Base-by-base conservation (phyloP, 2,888 invertebrate species). In the Drosophila tanythrix region DNA sequence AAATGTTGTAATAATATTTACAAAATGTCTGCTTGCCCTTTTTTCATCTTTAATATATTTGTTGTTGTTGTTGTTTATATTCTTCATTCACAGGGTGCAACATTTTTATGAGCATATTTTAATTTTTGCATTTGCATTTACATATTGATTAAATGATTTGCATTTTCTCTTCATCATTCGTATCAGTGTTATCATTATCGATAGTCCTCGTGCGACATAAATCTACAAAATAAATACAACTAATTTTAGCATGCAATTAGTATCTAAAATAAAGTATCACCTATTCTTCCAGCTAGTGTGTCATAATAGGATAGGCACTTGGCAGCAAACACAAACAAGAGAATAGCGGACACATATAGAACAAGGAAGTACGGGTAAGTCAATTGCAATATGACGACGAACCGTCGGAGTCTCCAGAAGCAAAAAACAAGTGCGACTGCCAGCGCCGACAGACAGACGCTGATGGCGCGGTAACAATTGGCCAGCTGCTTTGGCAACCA, bases 141-240 rank as follows among this genome's bases (percentile, higher is more conserved):
- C 83, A 89, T 88, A 80, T 90, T 90, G 82, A 87, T 90, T 86
- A 90, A 90, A 76, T 74, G 46, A 86, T 90, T 90, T 90, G 79
- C 86, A 87, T 84, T 74, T 76, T 65, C 66, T 3, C 50, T 59
- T 43, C 38, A 63, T 75, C 33, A 59, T 53, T 55, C 65, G 67
- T 38, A 57, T 35, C 53, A 43, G 25, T 8, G 25, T 31, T 51
- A 29, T n/a, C 51, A 43, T 59, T 18, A 74, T 27, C 40, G 46
- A 0, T 21, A 48, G 25, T 21, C n/a, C 8, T n/a, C 13, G 33
- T 11, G 36, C 27, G 18, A 36, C 27, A 40, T 15, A 21, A 33
- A 43, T 51, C 53, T 35, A 43, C 64, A 55, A 64, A 62, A 75
- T 65, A 71, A 68, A 68, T 75, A 55, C 43, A 70, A 56, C 50